Conservation (phyloP, 1,140 invertebrate species). For the Aplysia californica region DNA sequence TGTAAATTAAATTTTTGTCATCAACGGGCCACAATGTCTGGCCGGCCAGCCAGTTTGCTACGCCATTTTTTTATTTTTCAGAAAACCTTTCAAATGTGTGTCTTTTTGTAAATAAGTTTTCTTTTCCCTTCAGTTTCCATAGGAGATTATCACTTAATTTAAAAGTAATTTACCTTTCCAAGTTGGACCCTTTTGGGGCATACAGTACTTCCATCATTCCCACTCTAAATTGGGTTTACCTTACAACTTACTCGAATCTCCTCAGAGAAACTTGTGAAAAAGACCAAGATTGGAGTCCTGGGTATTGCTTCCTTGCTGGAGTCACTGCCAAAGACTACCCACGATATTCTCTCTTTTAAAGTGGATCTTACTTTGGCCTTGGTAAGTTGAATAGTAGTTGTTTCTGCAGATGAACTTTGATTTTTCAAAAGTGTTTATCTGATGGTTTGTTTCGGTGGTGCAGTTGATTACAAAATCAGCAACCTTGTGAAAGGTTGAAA, state of each 20-base stretch:
- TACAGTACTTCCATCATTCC: too few relatives aligned
- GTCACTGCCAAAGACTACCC: conserved; percentile 15
- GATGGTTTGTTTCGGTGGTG: too few relatives aligned
- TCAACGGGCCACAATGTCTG: too few relatives aligned
- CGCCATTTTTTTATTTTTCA: too few relatives aligned
- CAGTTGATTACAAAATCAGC: too few relatives aligned
- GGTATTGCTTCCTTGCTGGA: conserved; percentile 6
- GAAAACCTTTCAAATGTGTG: not conserved
- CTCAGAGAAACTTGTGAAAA: conserved; percentile 22
- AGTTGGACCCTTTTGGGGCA: not conserved
- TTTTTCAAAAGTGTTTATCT: too few relatives aligned
- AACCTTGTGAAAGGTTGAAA: too few relatives aligned
- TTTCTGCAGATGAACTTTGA: too few relatives aligned
- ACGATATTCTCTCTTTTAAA: conserved; percentile 18
- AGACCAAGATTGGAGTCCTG: conserved; percentile 9
- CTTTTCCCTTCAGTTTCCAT: not conserved
- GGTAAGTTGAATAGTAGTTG: too few relatives aligned
- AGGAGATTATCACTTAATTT: not conserved
- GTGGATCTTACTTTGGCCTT: conserved; percentile 17
- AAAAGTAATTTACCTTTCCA: not conserved
- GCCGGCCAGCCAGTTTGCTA: too few relatives aligned
- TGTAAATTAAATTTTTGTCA: too few relatives aligned
- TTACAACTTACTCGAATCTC: not conserved
- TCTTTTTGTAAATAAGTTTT: not conserved
- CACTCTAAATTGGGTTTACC: not conserved